Base-by-base conservation (phyloP, 1,140 invertebrate genomes). In the Samia ricini region DNA sequence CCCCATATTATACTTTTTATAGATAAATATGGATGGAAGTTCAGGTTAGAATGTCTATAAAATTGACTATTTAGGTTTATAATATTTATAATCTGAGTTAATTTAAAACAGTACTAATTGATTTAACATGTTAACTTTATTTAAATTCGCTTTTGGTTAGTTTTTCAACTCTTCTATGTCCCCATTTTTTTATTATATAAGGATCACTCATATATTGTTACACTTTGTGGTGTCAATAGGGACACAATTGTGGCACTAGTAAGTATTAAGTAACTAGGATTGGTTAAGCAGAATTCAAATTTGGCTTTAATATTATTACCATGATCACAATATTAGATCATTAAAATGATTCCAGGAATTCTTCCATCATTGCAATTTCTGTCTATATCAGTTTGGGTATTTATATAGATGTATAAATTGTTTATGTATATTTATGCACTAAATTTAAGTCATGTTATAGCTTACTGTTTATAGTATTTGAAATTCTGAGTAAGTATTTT, bases 401-500 rank as follows among this genome's bases (percentile, higher is more conserved):
- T 42, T 15, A 42, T 42, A 42, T 15, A 15, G 15, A 42, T 42
- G 33, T 42, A 42, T 42, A 42, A 42, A 42, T 42, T 42, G 33
- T 12, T 42, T 15, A 42, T 42, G 33, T 42, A 42, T 42, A 42
- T 42, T 36, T 42, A 15, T 15, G 15, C 33, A 12, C 4, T 42
- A 42, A 42, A 0, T 42, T 15, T 42, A 42, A 42, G 33, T 42
- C 8, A 15, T 42, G 12, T 42, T 42, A 15, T 15, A 42, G 12
- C 33, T 42, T 42, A 55, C 52, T 55, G n/a, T 23, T 55, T 24
- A 23, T 58, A 42, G n/a, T 42, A 36, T 24, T 10, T 54, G 29
- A 20, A 61, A 66, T 70, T 60, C 57, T 48, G 20, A 56, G 22
- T 60, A 61, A 61, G 33, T n/a, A 55, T 55, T 55, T 21, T 55